Percentiles rank a stretch among this genome's conserved stretches.
Evolutionary conservation across 2,888 invertebrate species (phyloP).

Genomic region (Scelioninae gen. 1): DNA sequence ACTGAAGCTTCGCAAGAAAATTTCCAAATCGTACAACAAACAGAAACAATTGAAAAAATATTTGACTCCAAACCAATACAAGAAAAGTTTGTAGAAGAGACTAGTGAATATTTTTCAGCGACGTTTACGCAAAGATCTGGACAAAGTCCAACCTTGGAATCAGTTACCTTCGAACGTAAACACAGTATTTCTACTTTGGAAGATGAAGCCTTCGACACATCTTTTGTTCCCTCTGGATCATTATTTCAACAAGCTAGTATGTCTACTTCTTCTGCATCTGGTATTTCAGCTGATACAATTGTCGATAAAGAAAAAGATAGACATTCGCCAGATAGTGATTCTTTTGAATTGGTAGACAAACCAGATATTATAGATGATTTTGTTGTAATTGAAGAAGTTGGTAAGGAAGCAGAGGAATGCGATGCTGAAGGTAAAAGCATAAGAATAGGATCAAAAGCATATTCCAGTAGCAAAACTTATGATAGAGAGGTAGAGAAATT

Average conservation of each 20-base stretch:
- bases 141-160: conserved; percentile 66
- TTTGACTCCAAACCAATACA: conserved; percentile 77
- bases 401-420: conserved; percentile 92
- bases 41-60: conserved; percentile 85
- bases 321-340: conserved; percentile 92
- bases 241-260: conserved; percentile 81
- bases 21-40: conserved; percentile 85
- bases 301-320: conserved; percentile 80
- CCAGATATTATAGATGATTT: conserved; percentile 94
- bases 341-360: conserved; percentile 94
- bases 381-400: conserved; percentile 94
- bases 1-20: neutral
- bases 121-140: conserved; percentile 70
- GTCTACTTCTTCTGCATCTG: conserved; percentile 82
- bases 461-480: conserved; percentile 85
- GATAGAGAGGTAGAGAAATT: conserved; percentile 86
- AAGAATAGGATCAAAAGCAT: conserved; percentile 86
- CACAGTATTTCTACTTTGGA: conserved; percentile 85
- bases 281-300: conserved; percentile 81
- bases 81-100: conserved; percentile 69
- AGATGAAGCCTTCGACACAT: conserved; percentile 85
- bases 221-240: conserved; percentile 71
- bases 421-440: conserved; percentile 93
- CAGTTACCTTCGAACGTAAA: conserved; percentile 72
- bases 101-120: conserved; percentile 52